Evolutionary conservation across 2,113 vertebrate genomes (phyloP), one percentile per base, ranked within the genome.

Genomic region (Mesembrinibis cayennensis): DNA sequence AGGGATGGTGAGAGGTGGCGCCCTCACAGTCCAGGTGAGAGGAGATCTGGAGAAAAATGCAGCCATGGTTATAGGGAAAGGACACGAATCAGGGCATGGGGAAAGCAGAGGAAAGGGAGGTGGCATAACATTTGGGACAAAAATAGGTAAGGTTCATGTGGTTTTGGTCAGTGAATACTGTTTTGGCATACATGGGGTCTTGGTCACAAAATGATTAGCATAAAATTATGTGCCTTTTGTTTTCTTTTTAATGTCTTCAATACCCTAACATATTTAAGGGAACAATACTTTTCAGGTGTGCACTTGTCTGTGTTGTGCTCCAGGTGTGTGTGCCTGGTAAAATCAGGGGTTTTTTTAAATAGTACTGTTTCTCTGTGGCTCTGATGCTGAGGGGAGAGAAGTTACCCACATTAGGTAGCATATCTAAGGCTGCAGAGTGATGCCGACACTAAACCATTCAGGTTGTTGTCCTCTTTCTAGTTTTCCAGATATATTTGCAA

Each of bases 1-100:
- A 97, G 99, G 94, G 99, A 99, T 45, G 98, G 98, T 69, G 99
- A 99, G 66, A 98, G 99, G 93, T 99, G 99, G 99, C 99, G 99
- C 34, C 99, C 99, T 59, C 99, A 98, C 59, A 99, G 99, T 96
- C 99, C 99, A 98, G 99, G 99, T 99, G 95, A 98, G 98, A 94
- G 63, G 81, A 70, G n/a, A 77, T 72, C 13, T 32, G 23, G 21
- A 45, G 61, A 30, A 36, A 56, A 56, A 47, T 1, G 3, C 26
- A 20, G 32, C 44, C 0, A 0, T 82, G 50, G 6, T 50, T 85
- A 1, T 7, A 53, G 45, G 58, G 40, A 26, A 32, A 40, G 88
- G 42, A 38, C 18, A 74, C 52, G 42, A 81, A 20, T 38, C 19
- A 3, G n/a, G 11, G 42, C 29, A 8, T 6, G 36, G 63, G 44